Evolutionary conservation across 2,797 vertebrate genomes (phyloP), one percentile per base, ranked within the genome.

Genomic region (Gastrophryne carolinensis): DNA sequence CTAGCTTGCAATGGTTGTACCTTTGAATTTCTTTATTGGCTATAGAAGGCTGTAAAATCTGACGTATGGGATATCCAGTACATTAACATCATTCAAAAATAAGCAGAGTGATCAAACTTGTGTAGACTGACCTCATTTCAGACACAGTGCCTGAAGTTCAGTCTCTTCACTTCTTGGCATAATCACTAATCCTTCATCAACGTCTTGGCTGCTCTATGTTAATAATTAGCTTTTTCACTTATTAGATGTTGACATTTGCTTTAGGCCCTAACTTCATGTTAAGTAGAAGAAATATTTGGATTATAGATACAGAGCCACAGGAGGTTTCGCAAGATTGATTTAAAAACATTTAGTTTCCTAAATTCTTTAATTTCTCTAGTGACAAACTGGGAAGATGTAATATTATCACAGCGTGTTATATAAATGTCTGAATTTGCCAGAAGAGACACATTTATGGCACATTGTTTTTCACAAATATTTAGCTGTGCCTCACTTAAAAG

Each of bases 321-420:
- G 64, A 69, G 66, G 29, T 32, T 66, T 23, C 56, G 21, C 23
- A 15, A 62, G 57, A 70, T 76, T 41, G 58, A 70, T 76, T 63
- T 70, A 27, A 70, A 76, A 70, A 70, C 49, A 70, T 70, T 76
- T 69, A 68, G 74, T 70, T 70, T 63, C 66, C 63, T 70, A 70
- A 70, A 70, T 76, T 58, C 47, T 70, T 76, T 76, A 76, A 76
- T 76, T 76, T 76, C 74, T 76, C 74, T 54, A 56, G 74, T 63
- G 74, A 70, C 74, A 70, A 52, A 70, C 49, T 26, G 47, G 32
- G 73, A 61, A 63, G 49, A 63, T 70, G 65, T 63, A 76, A 70
- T 76, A 69, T 70, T 63, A 70, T 70, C 74, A 70, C 74, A 70
- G 57, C 11, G 49, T 56, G 74, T 53, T 44, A 70, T 47, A 67